Percentiles rank a stretch among this genome's conserved stretches.
Conservation (phyloP, 2,797 vertebrate genomes). For the Bradypodion pumilum region DNA sequence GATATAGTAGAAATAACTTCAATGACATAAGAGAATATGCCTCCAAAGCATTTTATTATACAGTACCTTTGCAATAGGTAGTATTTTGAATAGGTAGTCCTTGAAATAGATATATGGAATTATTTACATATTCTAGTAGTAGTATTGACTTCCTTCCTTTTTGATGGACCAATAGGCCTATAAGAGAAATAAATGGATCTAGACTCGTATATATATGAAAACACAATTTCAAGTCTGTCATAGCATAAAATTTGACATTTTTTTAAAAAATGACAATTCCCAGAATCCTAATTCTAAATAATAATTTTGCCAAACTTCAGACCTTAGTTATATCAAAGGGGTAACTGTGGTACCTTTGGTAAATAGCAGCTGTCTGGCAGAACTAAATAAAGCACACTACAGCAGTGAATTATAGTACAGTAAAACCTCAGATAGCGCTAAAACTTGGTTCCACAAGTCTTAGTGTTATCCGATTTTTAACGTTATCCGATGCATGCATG, state of each 20-base stretch:
- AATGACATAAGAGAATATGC: background rate
- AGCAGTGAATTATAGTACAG: too few species aligned
- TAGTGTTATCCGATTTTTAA: too few species aligned
- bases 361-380: background rate
- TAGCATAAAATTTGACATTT: too few species aligned
- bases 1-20: background rate
- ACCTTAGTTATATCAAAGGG: background rate
- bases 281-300: too few species aligned
- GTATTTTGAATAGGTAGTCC: background rate
- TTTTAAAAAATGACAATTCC: too few species aligned
- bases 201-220: background rate
- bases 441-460: too few species aligned
- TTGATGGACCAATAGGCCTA: background rate
- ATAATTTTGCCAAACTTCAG: background rate
- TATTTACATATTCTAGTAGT: background rate
- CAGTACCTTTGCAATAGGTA: background rate
- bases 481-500: too few species aligned
- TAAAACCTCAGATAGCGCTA: too few species aligned
- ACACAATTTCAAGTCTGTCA: background rate
- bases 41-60: background rate
- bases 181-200: background rate
- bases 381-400: background rate
- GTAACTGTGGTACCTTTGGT: background rate
- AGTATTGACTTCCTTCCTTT: background rate
- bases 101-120: background rate